Evolutionary conservation across 2,113 vertebrate genomes (phyloP).

Genomic region (Colistium nudipinnis): DNA sequence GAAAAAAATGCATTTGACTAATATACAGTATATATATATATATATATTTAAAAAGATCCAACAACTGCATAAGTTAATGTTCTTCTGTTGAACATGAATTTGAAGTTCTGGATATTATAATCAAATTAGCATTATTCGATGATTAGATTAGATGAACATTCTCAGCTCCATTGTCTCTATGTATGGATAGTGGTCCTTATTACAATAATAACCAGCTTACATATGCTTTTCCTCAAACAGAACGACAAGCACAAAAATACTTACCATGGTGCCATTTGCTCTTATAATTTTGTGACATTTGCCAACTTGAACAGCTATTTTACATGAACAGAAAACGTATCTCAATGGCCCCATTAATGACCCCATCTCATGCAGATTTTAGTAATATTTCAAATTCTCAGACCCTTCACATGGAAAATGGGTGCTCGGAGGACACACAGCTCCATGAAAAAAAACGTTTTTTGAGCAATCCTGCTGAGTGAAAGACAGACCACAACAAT

Average conservation of each 20-base stretch:
- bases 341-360: not conserved
- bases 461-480: too few relatives aligned
- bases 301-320: too few relatives aligned
- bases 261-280: not conserved
- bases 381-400: not conserved
- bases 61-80: not conserved
- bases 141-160: not conserved
- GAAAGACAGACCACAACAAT: too few relatives aligned
- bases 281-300: not conserved
- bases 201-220: constrained; percentile 3
- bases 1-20: not conserved
- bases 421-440: too few relatives aligned
- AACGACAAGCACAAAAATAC: not conserved
- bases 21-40: too few relatives aligned
- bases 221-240: constrained; percentile 10
- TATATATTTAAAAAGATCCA: too few relatives aligned
- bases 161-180: not conserved
- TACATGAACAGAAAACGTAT: not conserved
- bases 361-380: not conserved
- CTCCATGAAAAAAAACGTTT: too few relatives aligned
- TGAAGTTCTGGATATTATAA: not conserved
- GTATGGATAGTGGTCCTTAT: not conserved
- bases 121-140: not conserved
- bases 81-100: not conserved
- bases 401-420: not conserved